These are phyloP conservation scores for Anabas testudineus DNA, from an alignment of 2,797 vertebrate species.

Conservation along the genomic window DNA sequence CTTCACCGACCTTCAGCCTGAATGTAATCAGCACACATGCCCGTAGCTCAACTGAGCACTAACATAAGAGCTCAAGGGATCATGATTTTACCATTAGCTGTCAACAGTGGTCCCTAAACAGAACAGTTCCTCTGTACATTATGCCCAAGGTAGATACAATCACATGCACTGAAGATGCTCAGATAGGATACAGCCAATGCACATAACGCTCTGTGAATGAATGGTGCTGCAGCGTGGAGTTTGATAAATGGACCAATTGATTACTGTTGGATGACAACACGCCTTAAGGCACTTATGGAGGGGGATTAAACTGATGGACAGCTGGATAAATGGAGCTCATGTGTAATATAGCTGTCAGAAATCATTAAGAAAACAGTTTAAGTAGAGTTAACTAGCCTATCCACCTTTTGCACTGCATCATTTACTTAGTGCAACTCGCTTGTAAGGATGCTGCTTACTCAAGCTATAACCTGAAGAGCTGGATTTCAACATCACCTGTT, in stretches of 20 bases:
- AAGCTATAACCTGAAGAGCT: not conserved
- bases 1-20: slow-evolving; percentile 44
- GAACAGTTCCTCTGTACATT: no score
- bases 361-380: no score
- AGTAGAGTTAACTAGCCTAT: no score
- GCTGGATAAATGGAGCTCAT: not conserved
- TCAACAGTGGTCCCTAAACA: slow-evolving; percentile 29
- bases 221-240: not conserved
- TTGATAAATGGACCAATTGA: slow-evolving; percentile 22
- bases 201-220: no score
- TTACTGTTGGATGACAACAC: not conserved
- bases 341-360: no score
- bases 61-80: slow-evolving; percentile 1
- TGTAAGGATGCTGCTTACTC: not conserved
- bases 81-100: not conserved
- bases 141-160: no score
- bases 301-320: slow-evolving; percentile 34
- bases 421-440: no score
- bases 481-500: not conserved
- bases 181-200: no score
- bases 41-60: not conserved
- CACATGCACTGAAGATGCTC: no score
- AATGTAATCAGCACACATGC: slow-evolving; percentile 41
- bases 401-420: no score
- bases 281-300: slow-evolving; percentile 16